These are phyloP conservation scores for Drosophila nr. perissopoda DNA, from an alignment of 2,888 invertebrate species.

Conservation along the genomic window DNA sequence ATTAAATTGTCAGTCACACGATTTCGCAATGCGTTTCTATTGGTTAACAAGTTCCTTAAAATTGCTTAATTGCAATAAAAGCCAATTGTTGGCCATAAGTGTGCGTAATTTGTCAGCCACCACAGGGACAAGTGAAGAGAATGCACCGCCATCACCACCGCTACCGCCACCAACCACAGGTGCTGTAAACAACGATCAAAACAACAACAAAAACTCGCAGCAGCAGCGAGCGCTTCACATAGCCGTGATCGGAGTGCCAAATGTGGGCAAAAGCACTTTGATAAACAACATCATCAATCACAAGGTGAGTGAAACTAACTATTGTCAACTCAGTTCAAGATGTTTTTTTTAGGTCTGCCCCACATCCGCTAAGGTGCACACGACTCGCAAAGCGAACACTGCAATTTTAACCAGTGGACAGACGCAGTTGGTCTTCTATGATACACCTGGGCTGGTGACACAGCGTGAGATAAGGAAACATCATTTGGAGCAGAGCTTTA, in stretches of 20 bases:
- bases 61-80: constrained; percentile 52
- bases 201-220: constrained; percentile 11
- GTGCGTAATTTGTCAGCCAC: constrained; percentile 46
- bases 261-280: constrained; percentile 97
- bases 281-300: constrained; percentile 94
- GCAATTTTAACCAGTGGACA: constrained; percentile 91
- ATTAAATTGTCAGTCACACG: constrained; percentile 36
- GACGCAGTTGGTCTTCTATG: constrained; percentile 95
- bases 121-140: constrained; percentile 26
- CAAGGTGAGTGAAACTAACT: constrained; percentile 87
- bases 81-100: constrained; percentile 8
- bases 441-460: constrained; percentile 96
- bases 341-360: constrained; percentile 90
- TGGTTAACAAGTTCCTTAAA: constrained; percentile 49
- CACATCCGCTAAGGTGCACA: constrained; percentile 96
- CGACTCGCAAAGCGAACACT: constrained; percentile 90
- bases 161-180: constrained; percentile 7
- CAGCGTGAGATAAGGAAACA: constrained; percentile 87
- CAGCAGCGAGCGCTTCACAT: constrained; percentile 85
- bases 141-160: constrained; percentile 1
- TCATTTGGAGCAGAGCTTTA: constrained; percentile 87
- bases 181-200: constrained; percentile 2
- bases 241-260: constrained; percentile 96
- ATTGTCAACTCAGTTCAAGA: neutral
- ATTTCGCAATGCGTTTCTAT: constrained; percentile 36